These are phyloP conservation scores for Heliocidaris erythrogramma DNA, from an alignment of 35 echinoderm and acorn worm genomes.

Conservation along the genomic window DNA sequence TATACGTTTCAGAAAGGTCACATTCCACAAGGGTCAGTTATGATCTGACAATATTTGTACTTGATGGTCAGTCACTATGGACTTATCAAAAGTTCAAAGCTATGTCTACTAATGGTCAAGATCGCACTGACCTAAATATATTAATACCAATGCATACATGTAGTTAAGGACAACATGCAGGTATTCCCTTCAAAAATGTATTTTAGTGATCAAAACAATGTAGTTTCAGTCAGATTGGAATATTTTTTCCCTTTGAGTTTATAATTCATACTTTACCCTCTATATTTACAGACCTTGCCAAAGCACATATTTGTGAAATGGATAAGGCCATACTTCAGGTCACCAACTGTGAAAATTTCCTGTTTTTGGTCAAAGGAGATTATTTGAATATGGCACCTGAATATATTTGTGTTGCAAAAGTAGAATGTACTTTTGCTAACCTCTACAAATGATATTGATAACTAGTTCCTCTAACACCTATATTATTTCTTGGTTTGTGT, in stretches of 20 bases:
- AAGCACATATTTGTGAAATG: conserved; percentile 12
- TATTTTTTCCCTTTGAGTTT: background rate
- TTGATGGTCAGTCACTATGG: background rate
- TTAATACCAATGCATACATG: too few species aligned
- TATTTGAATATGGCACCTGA: conserved; percentile 10
- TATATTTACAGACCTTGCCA: background rate
- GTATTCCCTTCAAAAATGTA: too few species aligned
- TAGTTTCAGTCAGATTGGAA: background rate
- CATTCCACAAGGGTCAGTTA: background rate
- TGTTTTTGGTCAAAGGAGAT: background rate
- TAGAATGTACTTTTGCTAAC: conserved; percentile 4
- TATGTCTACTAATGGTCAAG: background rate
- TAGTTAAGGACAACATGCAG: too few species aligned
- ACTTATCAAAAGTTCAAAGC: background rate
- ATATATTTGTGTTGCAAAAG: background rate
- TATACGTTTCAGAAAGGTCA: background rate
- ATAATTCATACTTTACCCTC: background rate
- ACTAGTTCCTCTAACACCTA: background rate
- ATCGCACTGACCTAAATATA: background rate
- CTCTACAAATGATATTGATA: background rate
- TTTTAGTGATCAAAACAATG: background rate
- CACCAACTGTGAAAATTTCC: conserved; percentile 16
- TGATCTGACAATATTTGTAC: background rate
- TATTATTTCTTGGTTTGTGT: background rate
- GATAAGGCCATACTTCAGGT: background rate